Evolutionary conservation across 2,113 vertebrate species (phyloP), one percentile per base, ranked within the genome.

Genomic region (Andinoacara biseriatus): DNA sequence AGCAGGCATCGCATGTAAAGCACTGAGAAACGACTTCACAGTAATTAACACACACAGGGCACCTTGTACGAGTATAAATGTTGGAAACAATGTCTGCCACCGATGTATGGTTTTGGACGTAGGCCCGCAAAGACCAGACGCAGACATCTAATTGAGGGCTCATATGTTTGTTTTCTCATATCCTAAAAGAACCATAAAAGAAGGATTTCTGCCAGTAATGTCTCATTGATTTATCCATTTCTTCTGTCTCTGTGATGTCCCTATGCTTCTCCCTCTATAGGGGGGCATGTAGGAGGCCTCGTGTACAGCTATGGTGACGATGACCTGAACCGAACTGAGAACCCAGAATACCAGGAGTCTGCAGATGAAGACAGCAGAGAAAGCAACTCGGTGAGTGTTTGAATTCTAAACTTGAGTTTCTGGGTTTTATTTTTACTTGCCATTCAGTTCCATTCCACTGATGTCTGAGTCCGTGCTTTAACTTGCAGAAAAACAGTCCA

Each of bases 271-370:
- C 22, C n/a, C 10, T 5, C 2, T 40, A 5, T 60, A 97, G 98
- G 95, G 49, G 95, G 93, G 7, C 97, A 92, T 67, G 95, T 90
- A 3, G 86, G 63, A 15, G 96, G 97, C 0, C 92, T 99, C 57
- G 98, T 99, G 3, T 98, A 96, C 13, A 86, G 95, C n/a, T 99
- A 99, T 1, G 97, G 96, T 7, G 97, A 97, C 0, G 97, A 98
- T 18, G 97, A 99, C 18, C 92, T 97, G 46, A 96, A 93, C 77
- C 95, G 96, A 22, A 49, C 96, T 0, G 97, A 96, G 0, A 88
- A 90, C 2, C 87, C 80, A 4, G 96, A 96, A 0, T 96, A 97
- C 67, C 97, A 96, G 26, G 95, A 74, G 1, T 98, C 97, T 2
- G 96, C 94, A 58, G 96, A 98, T 67, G 97, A 98, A 31, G 97